Evolutionary conservation across 2,888 invertebrate genomes (phyloP), one percentile per base, ranked within the genome.

Genomic region (Dicyrtoma fusca): DNA sequence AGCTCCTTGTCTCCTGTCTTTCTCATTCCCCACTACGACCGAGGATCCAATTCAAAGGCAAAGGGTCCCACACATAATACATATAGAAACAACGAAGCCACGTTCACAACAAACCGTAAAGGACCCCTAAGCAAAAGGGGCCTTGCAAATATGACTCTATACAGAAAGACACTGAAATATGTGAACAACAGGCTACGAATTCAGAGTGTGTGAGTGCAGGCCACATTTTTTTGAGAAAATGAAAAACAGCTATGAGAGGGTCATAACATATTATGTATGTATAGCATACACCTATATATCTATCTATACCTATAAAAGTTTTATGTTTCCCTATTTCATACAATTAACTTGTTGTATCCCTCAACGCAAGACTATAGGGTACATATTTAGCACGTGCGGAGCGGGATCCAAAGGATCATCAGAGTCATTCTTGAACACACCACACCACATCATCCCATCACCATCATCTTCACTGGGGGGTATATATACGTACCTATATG

Each of bases 381-480:
- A 71, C 64, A 71, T 65, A 71, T 65, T 47, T 73, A 76, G 79
- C 79, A 79, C 79, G 79, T 79, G 79, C 79, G 77, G 75, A 79
- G 77, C 76, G 76, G 74, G 76, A 73, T 75, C 71, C 72, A 69
- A 72, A 63, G 44, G 45, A 34, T 70, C 49, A 70, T 69, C 69
- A 42, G 47, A 45, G 47, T 63, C 61, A 45, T 63, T 71, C 57
- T 44, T 11, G 34, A 71, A 53, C 64, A 71, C 53, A 23, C 21
- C 49, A 42, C 42, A 59, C 66, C 66, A 68, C 66, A 68, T 64
- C 45, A 64, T 57, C 64, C 63, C n/a, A n/a, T n/a, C n/a, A n/a
- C 57, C 65, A 65, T 71, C 65, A 57, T 71, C 65, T 71, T 59
- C 71, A 25, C 65, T 65, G 65, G 65, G 71, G 71, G 71, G 61